Evolutionary conservation across 2,797 vertebrate genomes (phyloP), one percentile per base, ranked within the genome.

Genomic region (Myioborus melanocephalus): DNA sequence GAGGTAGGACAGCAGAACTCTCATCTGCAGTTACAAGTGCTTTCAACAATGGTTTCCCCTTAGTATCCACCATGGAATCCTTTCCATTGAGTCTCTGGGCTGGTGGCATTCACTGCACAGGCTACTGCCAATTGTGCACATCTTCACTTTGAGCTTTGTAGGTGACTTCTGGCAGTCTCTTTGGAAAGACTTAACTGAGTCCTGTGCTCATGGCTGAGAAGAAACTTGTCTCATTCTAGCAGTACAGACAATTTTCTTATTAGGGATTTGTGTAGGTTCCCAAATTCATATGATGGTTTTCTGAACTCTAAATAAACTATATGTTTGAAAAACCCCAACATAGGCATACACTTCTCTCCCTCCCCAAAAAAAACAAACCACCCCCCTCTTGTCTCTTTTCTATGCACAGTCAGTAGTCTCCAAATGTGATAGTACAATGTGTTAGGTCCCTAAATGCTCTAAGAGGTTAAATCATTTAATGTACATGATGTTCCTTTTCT

Each of bases 51-150:
- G 49, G 3, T 43, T 71, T n/a, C 24, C 16, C 34, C 11, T 47
- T 41, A 14, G 23, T 7, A 56, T 44, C 41, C 2, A 15, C 30
- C 32, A 22, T 4, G 21, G n/a, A 37, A 37, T 43, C 0, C 0
- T 60, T 78, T 56, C 20, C 35, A 6, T 47, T 12, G 64, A 34
- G 27, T 46, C 44, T 39, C 13, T 66, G 60, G 52, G 19, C 30
- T 81, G 24, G 5, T n/a, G 35, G 1, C 55, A 19, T 6, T 47
- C 14, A 13, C 14, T 52, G 10, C 14, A 23, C 8, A 12, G 41
- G 10, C 23, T 75, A 0, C 20, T 78, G 41, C 61, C 12, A 2
- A 8, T 78, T 85, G 52, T 68, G 37, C 15, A 37, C 18, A 20
- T 56, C 18, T 35, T 59, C 13, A 16, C 39, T 59, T 23, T 5